These are phyloP conservation scores for Caenorhabditis sp. DNA, from an alignment of 2,888 invertebrate species.

Conservation along the genomic window DNA sequence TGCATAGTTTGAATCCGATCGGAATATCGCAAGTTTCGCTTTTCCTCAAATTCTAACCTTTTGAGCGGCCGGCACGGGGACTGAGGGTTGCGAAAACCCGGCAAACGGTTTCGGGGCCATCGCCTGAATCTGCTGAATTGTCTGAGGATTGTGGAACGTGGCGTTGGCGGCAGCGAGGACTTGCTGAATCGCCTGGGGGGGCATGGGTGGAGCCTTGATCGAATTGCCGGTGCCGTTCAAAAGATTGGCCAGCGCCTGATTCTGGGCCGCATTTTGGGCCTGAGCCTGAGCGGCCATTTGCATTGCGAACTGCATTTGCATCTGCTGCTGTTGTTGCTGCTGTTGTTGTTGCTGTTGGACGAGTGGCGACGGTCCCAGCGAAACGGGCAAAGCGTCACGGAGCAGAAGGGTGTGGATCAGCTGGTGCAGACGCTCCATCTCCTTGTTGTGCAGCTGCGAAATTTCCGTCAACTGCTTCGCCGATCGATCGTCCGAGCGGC, in stretches of 20 bases:
- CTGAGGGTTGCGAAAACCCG: no score
- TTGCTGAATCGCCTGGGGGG: no score
- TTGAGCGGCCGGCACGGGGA: no score
- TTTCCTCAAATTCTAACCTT: no score
- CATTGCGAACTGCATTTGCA: no score
- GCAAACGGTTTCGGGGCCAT: no score
- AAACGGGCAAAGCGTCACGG: no score
- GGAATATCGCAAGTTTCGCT: no score
- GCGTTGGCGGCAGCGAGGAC: neutral
- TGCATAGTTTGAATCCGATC: no score
- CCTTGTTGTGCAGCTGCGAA: slow-evolving; percentile 53
- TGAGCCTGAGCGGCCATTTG: slow-evolving; percentile 7
- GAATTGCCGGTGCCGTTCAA: neutral
- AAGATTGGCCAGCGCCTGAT: neutral
- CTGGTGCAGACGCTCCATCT: slow-evolving; percentile 58
- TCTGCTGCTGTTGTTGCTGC: no score
- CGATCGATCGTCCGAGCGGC: slow-evolving; percentile 42
- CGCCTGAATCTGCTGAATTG: neutral
- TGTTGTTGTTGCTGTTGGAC: slow-evolving; percentile 44
- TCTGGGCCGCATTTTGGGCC: slow-evolving; percentile 10
- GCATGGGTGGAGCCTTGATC: neutral
- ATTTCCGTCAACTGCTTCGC: slow-evolving; percentile 40
- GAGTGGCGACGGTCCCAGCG: no score
- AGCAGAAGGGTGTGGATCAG: slow-evolving; percentile 51
- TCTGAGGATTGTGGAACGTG: neutral